phyloP scores from a whole-genome alignment of 2,797 vertebrate genomes.

The Periparus ater region DNA sequence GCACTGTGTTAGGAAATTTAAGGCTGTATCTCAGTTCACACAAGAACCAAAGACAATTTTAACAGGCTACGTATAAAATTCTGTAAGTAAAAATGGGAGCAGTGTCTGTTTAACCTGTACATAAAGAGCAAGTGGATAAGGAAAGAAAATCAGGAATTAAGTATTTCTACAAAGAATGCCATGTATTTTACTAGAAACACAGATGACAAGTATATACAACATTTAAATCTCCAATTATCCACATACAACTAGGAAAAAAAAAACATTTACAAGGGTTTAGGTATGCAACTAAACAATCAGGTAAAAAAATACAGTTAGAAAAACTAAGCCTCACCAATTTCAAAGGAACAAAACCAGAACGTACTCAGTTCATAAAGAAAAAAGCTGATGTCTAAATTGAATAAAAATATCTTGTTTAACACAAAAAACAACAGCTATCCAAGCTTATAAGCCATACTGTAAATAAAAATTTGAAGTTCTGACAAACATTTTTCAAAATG shows the following conservation, averaged over 20 bases:
- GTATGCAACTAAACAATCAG: conserved; percentile 68
- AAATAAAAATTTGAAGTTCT: conserved; percentile 39
- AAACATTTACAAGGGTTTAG: conserved; percentile 69
- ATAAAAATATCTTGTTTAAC: conserved; percentile 16
- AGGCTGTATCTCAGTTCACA: conserved; percentile 48
- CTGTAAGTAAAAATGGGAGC: conserved; percentile 45
- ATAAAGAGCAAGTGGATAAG: conserved; percentile 39
- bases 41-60: not conserved
- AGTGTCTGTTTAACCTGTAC: conserved; percentile 46
- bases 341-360: conserved; percentile 28
- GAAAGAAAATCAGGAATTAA: conserved; percentile 70
- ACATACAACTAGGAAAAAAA: conserved; percentile 61
- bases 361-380: not conserved
- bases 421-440: conserved; percentile 53
- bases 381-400: conserved; percentile 54
- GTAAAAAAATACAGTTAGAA: conserved; percentile 48
- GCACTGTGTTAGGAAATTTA: conserved; percentile 24
- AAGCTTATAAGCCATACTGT: conserved; percentile 46
- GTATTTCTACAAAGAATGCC: conserved; percentile 68
- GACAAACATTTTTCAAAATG: conserved; percentile 47
- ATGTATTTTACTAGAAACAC: conserved; percentile 73
- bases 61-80: conserved; percentile 21
- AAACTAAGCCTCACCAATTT: conserved; percentile 26
- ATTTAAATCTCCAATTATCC: conserved; percentile 60
- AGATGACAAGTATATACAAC: conserved; percentile 71